Base-by-base conservation (phyloP, 1,140 invertebrate species). In the Ylistrum balloti region DNA sequence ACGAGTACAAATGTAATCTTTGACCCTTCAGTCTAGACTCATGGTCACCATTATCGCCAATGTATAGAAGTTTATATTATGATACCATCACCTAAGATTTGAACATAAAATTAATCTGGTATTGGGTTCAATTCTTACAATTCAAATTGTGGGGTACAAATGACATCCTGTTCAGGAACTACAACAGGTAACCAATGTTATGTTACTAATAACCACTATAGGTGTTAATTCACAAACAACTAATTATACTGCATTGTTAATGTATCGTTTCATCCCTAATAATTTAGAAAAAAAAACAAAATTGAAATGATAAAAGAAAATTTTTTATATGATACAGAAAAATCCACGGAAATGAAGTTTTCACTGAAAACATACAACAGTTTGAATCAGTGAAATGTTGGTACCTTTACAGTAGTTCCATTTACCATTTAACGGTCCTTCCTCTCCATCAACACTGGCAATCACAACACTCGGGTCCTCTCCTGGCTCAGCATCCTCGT, bases 371-470 rank as follows among this genome's bases (percentile, higher is more conserved):
- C 5, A 11, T 74, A 74, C 56, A 28, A 74, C 56, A 74, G 22
- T 74, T 74, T n/a, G n/a, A 74, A 17, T 74, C 56, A 74, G 56
- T 74, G 56, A 74, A 74, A 28, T 74, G 5, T 74, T n/a, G 56
- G 56, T 74, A 74, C 56, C 56, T 74, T 74, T 74, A 74, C 56
- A 74, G 56, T 28, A 74, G 22, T 0, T 28, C 56, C 35, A 89
- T 92, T 91, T 88, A 95, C 95, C 95, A 93, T 95, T 95, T 13
- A 95, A 93, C 93, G 98, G 98, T 93, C 98, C 98, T 91, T 98
- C 98, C 92, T 99, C 98, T n/a, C 95, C 95, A 90, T 96, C 95
- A 32, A 96, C 95, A 89, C 94, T 94, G 34, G 93, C 95, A 32
- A 95, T 94, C 17, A 96, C 93, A 32, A 96, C 94, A 91, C 96